A percentile compares a stretch with the other conserved stretches of the same genome.
phyloP scores from a whole-genome alignment of 2,797 vertebrate genomes.

The Tachyglossus aculeatus region DNA sequence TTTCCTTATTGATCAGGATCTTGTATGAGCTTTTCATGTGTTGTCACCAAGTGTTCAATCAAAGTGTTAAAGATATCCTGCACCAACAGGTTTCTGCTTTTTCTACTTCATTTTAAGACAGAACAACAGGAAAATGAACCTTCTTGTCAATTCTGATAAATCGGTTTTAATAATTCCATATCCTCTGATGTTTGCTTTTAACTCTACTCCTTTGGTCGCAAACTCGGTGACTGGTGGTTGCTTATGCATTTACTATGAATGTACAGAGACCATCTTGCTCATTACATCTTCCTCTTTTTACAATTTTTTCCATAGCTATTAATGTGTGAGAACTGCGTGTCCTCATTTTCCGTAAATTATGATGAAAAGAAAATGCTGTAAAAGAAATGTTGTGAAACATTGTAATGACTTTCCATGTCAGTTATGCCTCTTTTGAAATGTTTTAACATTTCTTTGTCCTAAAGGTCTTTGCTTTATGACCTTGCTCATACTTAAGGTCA shows the following conservation, averaged over 20 bases:
- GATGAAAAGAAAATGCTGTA: constrained; percentile 53
- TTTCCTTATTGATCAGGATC: constrained; percentile 5
- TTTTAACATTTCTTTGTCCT: constrained; percentile 54
- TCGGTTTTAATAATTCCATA: constrained; percentile 17
- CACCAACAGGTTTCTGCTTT: constrained; percentile 62
- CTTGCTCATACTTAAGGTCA: too few species aligned
- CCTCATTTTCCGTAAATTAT: constrained; percentile 45
- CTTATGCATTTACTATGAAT: background rate
- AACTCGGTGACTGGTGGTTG: constrained; percentile 14
- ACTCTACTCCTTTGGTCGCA: background rate
- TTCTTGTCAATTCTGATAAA: constrained; percentile 30
- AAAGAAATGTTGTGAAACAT: constrained; percentile 50
- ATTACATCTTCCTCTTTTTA: background rate
- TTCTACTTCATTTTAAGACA: constrained; percentile 11
- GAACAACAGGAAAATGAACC: constrained; percentile 41
- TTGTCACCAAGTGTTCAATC: constrained; percentile 48
- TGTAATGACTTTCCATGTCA: constrained; percentile 47
- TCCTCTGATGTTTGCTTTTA: background rate
- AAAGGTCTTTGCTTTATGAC: constrained; percentile 46
- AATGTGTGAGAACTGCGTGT: constrained; percentile 55
- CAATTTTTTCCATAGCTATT: constrained; percentile 11
- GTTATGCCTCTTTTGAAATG: constrained; percentile 34
- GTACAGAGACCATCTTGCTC: constrained; percentile 7
- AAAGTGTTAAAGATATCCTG: constrained; percentile 58
- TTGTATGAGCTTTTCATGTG: background rate